Conservation (phyloP, 2,113 vertebrate genomes). For the Marcusenius ussheri region DNA sequence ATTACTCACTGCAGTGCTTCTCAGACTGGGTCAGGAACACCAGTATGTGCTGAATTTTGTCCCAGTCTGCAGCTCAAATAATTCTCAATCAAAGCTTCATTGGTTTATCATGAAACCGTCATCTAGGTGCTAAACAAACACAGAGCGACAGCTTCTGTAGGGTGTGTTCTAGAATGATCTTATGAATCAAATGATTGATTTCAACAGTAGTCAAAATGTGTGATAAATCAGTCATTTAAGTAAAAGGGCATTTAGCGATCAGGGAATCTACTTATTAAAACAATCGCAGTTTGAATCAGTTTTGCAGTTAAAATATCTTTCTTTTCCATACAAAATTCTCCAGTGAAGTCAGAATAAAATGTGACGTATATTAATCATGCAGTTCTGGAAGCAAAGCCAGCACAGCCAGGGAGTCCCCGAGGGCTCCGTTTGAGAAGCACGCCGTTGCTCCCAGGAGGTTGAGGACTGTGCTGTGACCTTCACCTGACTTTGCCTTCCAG, state of each 20-base stretch:
- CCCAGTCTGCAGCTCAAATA: background rate
- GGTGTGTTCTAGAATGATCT: background rate
- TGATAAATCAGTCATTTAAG: background rate
- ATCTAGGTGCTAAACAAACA: background rate
- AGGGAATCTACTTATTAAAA: background rate
- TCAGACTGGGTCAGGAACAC: background rate
- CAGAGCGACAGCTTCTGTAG: background rate
- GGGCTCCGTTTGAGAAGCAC: background rate
- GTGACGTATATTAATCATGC: background rate
- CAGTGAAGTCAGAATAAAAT: background rate
- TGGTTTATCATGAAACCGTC: background rate
- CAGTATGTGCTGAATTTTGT: background rate
- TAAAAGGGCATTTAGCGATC: background rate
- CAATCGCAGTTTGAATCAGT: background rate
- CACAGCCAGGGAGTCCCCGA: background rate
- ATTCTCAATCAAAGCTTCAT: background rate
- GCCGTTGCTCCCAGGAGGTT: background rate
- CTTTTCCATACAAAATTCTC: background rate
- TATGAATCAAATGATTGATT: background rate
- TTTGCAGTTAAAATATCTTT: background rate
- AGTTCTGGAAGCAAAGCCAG: background rate
- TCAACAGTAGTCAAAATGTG: background rate
- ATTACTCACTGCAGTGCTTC: background rate
- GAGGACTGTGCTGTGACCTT: background rate
- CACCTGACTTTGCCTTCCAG: conserved; percentile 25